Evolutionary conservation across 1,140 invertebrate species (phyloP), one percentile per base, ranked within the genome.

Genomic region (Metaphire vulgaris): DNA sequence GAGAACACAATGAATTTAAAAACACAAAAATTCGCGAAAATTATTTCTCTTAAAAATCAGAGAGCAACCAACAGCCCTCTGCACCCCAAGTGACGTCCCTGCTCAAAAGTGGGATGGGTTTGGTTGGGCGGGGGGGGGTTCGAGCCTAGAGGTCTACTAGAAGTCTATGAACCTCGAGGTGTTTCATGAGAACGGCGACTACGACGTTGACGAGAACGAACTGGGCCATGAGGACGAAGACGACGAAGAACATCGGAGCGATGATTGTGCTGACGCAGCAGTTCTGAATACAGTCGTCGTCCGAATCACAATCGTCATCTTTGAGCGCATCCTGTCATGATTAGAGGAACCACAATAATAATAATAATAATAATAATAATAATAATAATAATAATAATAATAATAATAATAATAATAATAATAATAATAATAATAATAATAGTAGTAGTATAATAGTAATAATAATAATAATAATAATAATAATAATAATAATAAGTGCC

Each of bases 161-260:
- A n/a, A n/a, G n/a, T n/a, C n/a, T n/a, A 56, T 69, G 72, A 76
- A 87, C 97, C 89, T 99, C 97, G 81, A 99, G 88, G 87, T 99
- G 97, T 89, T 99, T 99, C 97, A 99, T 99, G 69, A 99, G 88
- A 56, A 99, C 97, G 72, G 97, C 97, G 33, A 99, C 97, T n/a
- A 99, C 98, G 70, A 99, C 98, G 86, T 99, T 99, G 79, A 99
- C 98, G 14, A 99, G 90, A 69, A 99, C 98, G 88, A 99, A 99
- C 88, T 99, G 98, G 31, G 98, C 98, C 94, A 99, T 99, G 56
- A 99, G 88, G 15, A 99, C 98, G 87, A 99, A 99, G 81, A 99
- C 94, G 32, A 99, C 97, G 86, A 99, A 99, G 88, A 98, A 99
- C 83, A 99, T 93, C 0, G 97, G 98, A 16, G 97, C 96, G 75